These are phyloP conservation scores for Fragum sueziense DNA, from an alignment of 2,888 invertebrate species.

Conservation along the genomic window DNA sequence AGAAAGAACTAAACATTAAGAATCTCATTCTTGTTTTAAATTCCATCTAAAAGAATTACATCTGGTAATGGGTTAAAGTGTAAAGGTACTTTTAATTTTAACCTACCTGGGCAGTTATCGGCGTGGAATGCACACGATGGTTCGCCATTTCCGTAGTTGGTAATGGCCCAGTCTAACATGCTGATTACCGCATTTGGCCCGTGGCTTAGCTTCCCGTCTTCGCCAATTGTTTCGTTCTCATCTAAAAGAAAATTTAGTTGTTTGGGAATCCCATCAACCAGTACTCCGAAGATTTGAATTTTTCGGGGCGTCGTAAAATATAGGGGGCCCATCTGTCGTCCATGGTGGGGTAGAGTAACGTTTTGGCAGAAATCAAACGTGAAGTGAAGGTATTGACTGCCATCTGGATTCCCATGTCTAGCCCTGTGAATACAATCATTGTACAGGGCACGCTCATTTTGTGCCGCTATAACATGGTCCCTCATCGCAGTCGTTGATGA, in stretches of 20 bases:
- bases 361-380: conserved; percentile 40
- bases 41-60: too few species aligned
- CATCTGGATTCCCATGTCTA: not conserved
- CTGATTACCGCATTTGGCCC: conserved; percentile 45
- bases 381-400: conserved; percentile 16
- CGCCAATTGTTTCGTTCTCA: conserved; percentile 39
- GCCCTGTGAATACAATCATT: conserved; percentile 14
- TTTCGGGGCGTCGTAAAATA: conserved; percentile 37
- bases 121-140: conserved; percentile 24
- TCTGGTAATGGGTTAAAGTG: too few species aligned
- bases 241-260: conserved; percentile 48
- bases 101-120: conserved; percentile 38
- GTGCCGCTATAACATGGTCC: conserved; percentile 18
- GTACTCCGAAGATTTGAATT: conserved; percentile 49
- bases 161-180: conserved; percentile 34
- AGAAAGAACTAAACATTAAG: too few species aligned
- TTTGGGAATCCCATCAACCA: conserved; percentile 30
- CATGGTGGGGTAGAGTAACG: conserved; percentile 32
- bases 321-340: conserved; percentile 32
- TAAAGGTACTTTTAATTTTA: too few species aligned
- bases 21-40: too few species aligned
- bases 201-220: conserved; percentile 30
- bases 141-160: conserved; percentile 16
- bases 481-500: conserved; percentile 7
- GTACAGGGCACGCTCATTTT: conserved; percentile 13